Percentiles rank a stretch among this genome's conserved stretches.
Evolutionary conservation across 2,888 invertebrate species (phyloP).

Genomic region (Athalia rosae): DNA sequence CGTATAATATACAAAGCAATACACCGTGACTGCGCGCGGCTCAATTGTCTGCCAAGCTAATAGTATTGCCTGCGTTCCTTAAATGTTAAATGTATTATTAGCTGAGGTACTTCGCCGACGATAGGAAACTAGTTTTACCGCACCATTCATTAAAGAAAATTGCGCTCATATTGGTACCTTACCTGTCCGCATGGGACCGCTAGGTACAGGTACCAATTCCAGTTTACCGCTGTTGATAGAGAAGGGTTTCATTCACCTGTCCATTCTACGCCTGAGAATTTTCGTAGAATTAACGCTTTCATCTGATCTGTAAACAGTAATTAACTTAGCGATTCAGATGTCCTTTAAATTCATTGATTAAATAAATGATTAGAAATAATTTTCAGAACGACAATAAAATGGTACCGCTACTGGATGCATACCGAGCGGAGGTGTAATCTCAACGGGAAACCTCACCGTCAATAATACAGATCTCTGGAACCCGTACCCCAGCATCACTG

Average conservation of each 20-base stretch:
- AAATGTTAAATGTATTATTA: conserved; percentile 22
- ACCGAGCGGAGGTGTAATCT: no score
- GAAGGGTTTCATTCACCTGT: conserved; percentile 12
- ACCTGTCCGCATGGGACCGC: conserved; percentile 19
- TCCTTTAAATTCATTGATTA: no score
- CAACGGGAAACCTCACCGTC: not conserved
- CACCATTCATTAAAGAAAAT: not conserved
- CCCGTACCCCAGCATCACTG: not conserved
- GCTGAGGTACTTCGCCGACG: not conserved
- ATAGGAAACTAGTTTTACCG: conserved; percentile 11
- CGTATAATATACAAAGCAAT: conserved; percentile 47
- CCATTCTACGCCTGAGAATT: not conserved
- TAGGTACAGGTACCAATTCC: not conserved
- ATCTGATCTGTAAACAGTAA: no score
- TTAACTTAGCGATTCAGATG: no score
- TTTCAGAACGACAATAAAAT: no score
- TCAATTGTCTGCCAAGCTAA: conserved; percentile 48
- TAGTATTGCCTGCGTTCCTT: conserved; percentile 42
- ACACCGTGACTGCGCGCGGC: conserved; percentile 30
- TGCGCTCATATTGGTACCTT: not conserved
- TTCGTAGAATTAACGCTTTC: no score
- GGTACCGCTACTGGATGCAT: no score
- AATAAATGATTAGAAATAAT: no score
- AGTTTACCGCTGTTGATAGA: conserved; percentile 18
- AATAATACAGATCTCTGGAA: conserved; percentile 21